Evolutionary conservation across 1,140 invertebrate species (phyloP).

Genomic region (Heliconius himera): DNA sequence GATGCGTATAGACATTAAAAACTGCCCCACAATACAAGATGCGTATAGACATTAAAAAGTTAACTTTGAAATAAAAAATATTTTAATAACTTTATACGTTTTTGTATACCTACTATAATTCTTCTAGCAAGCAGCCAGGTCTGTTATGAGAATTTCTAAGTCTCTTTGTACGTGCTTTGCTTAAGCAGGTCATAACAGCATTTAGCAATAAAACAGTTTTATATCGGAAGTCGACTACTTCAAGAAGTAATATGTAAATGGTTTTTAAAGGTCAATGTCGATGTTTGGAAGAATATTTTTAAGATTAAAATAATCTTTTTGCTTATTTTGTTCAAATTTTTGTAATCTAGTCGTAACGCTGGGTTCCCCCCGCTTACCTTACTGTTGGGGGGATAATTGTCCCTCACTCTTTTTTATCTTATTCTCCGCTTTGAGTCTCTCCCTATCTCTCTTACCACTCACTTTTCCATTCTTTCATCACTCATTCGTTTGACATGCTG

Average conservation of each 20-base stretch:
- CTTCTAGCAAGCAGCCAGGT: not conserved
- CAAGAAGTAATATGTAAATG: not conserved
- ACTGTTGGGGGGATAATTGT: too few species aligned
- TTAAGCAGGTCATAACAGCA: constrained; percentile 27
- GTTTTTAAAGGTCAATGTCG: constrained; percentile 4
- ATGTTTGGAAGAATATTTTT: not conserved
- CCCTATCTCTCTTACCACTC: too few species aligned
- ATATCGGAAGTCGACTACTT: not conserved
- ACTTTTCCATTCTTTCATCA: too few species aligned
- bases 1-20: too few species aligned
- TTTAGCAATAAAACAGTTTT: not conserved
- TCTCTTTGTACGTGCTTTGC: constrained; percentile 33
- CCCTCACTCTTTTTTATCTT: too few species aligned
- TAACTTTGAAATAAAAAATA: not conserved
- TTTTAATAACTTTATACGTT: not conserved
- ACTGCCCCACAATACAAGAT: not conserved
- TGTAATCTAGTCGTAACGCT: too few species aligned
- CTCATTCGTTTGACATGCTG: too few species aligned
- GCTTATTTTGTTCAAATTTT: too few species aligned
- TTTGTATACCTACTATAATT: not conserved
- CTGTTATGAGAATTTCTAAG: constrained; percentile 33
- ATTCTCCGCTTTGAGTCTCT: too few species aligned
- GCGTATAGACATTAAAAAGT: not conserved
- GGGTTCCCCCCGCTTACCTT: too few species aligned
- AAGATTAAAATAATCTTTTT: too few species aligned